Percentiles rank a stretch among this genome's conserved stretches.
Conservation (phyloP, 2,113 vertebrate species). For the Zosterops lateralis region DNA sequence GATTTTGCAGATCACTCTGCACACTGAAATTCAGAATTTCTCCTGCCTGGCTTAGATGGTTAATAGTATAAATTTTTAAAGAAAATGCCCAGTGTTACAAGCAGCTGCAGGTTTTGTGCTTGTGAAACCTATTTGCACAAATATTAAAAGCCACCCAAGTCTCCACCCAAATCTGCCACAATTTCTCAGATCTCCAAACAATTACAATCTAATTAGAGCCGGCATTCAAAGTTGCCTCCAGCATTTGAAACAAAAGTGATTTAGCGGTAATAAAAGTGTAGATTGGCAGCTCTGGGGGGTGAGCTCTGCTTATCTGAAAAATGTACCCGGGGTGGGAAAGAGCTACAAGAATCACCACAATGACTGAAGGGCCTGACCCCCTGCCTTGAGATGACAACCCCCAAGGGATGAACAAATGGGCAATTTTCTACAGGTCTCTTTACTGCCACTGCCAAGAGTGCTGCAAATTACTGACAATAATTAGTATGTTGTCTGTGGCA, state of each 20-base stretch:
- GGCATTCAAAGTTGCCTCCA: slow-evolving; percentile 62
- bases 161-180: slow-evolving; percentile 36
- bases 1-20: not conserved
- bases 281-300: slow-evolving; percentile 60
- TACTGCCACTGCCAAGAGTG: slow-evolving; percentile 12
- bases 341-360: not conserved
- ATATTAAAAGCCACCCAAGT: not conserved
- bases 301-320: not conserved
- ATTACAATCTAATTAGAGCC: slow-evolving; percentile 62
- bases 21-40: not conserved
- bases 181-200: slow-evolving; percentile 46
- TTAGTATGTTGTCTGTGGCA: slow-evolving; percentile 32
- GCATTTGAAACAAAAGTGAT: slow-evolving; percentile 66
- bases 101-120: not conserved
- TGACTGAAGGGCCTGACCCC: slow-evolving; percentile 32
- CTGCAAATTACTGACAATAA: slow-evolving; percentile 50
- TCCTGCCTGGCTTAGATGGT: not conserved
- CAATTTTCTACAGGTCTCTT: slow-evolving; percentile 32
- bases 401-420: slow-evolving; percentile 33
- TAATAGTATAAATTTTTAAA: not conserved
- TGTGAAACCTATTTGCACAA: not conserved
- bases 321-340: not conserved
- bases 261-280: slow-evolving; percentile 58
- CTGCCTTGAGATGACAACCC: slow-evolving; percentile 39
- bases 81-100: not conserved